Conservation (phyloP, 2,888 invertebrate genomes). For the Stenodera caucasica region DNA sequence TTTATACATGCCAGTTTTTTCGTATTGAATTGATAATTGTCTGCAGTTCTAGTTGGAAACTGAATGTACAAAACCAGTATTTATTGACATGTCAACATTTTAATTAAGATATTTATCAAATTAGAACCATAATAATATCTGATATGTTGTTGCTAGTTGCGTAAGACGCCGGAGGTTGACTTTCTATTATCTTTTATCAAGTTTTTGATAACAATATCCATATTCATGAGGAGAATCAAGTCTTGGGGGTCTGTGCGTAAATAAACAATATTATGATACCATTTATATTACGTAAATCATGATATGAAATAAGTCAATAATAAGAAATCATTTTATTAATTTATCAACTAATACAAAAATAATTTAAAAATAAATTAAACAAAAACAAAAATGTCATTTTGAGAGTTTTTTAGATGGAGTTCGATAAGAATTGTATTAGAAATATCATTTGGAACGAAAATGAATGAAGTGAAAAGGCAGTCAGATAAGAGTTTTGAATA, state of each 20-base stretch:
- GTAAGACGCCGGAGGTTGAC: no score
- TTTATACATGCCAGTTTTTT: neutral
- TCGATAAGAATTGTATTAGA: neutral
- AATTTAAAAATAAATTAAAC: conserved; percentile 9
- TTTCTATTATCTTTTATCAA: no score
- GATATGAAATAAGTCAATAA: neutral
- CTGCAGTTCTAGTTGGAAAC: neutral
- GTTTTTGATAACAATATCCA: no score
- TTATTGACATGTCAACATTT: no score
- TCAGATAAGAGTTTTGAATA: neutral
- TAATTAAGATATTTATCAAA: no score
- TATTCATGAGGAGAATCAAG: no score
- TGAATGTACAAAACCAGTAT: no score
- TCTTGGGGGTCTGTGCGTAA: no score
- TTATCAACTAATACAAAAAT: conserved; percentile 11
- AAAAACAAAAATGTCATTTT: conserved; percentile 8
- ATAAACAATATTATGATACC: no score
- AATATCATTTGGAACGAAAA: neutral
- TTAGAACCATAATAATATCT: no score
- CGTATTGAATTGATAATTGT: neutral
- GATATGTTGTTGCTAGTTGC: no score
- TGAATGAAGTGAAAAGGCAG: neutral
- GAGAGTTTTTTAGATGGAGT: no score
- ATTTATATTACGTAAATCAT: neutral
- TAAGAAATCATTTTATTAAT: conserved; percentile 4